Evolutionary conservation across 2,113 vertebrate genomes (phyloP), one percentile per base, ranked within the genome.

Genomic region (Prunella fulvescens): DNA sequence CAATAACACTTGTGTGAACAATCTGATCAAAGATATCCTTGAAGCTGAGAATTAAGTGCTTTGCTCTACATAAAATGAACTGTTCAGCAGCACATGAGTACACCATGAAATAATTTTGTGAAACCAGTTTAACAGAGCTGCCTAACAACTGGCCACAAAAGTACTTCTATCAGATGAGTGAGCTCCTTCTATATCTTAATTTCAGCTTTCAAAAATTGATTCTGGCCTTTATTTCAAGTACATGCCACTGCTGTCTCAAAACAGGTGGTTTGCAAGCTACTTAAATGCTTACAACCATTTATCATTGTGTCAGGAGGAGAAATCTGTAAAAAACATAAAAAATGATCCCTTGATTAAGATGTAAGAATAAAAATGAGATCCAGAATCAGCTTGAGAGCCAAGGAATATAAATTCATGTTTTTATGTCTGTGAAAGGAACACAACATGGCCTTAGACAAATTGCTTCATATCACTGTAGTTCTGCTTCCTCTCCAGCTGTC

Each of bases 401-500:
- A 89, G 29, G 70, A 88, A 61, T 48, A 76, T 31, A 10, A 71
- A 69, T 92, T 85, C 10, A 26, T 48, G 22, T 45, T 33, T 48
- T 64, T 57, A 44, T 14, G 12, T 65, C 53, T 61, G 9, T 9
- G 26, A 72, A 84, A 61, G 45, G 73, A 84, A 40, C 48, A 42
- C 1, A 2, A 22, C 23, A 42, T 20, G n/a, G 56, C 14, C 64
- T 73, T 70, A 78, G 39, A 56, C 39, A 88, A 88, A 79, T 74
- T 0, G 6, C 64, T 93, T 85, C 44, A 29, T 16, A 8, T 74
- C 31, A 18, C 33, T 70, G 56, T 71, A 74, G 51, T 79, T 73
- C 91, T 93, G 65, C 81, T 90, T 92, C 74, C 53, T 65, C 53
- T 93, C 50, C 90, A 96, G 66, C 66, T 92, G 50, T 88, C 65